Base-by-base conservation (phyloP, 2,797 vertebrate species). In the Sphaeramia orbicularis region DNA sequence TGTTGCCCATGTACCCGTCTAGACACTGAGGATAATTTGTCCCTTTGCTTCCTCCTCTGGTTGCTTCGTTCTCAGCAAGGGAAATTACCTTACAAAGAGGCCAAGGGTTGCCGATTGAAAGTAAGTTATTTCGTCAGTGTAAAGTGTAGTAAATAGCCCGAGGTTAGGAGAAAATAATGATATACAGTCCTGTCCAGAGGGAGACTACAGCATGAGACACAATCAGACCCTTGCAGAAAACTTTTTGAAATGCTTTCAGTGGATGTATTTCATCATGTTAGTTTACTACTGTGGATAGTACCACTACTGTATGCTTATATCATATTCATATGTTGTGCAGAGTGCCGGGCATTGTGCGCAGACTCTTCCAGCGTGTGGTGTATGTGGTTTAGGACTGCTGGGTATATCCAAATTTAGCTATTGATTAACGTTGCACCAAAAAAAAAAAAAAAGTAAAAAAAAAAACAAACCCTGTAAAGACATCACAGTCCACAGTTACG, bases 101-200 rank as follows among this genome's bases (percentile, higher is more conserved):
- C 41, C 80, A 88, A 50, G 80, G 81, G 85, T 86, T 92, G 86
- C 85, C 73, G 30, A 89, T 87, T 86, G 71, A 87, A 89, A 86
- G 85, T 76, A 88, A 87, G 88, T 86, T 92, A 89, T 92, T 90
- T 92, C 82, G 62, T 90, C 90, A 91, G 86, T 65, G 66, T 81
- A 86, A 91, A 91, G 78, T 87, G 80, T 81, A 73, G 89, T 88
- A 93, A 93, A 93, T 89, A 92, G 89, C 92, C 90, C 2, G 76
- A 73, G 91, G 91, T 90, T 85, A 89, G 76, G 78, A 80, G 78
- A 58, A 89, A 87, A 90, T 89, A 87, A 92, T 87, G 84, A 89
- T 90, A 84, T 58, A 30, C 27, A 30, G 15, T 69, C 60, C 67
- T 77, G 90, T 90, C 66, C 87, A 62, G 81, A 59, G 89, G 86